Evolutionary conservation across 2,113 vertebrate species (phyloP).

Genomic region (Pseudopipra pipra): DNA sequence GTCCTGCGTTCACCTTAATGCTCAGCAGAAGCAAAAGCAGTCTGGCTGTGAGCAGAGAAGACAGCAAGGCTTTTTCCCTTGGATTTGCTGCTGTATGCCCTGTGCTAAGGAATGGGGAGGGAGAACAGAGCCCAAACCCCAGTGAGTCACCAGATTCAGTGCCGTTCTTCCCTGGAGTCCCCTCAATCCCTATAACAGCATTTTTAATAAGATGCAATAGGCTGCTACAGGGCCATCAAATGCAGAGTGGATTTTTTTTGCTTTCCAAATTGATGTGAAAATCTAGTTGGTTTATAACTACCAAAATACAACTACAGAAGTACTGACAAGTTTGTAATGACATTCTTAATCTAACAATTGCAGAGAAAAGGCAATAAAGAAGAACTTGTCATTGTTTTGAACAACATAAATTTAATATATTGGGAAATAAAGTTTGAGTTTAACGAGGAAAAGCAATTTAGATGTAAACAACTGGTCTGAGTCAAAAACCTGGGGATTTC

Average conservation of each 20-base stretch:
- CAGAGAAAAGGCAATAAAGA: slow-evolving; percentile 50
- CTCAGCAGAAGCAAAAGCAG: background rate
- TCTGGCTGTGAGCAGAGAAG: too few species aligned
- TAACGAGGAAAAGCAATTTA: slow-evolving; percentile 63
- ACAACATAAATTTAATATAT: slow-evolving; percentile 46
- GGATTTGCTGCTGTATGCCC: background rate
- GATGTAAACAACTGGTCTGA: slow-evolving; percentile 36
- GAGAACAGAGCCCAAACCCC: background rate
- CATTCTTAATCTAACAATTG: slow-evolving; percentile 65
- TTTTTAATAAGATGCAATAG: background rate
- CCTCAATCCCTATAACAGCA: rapidly evolving
- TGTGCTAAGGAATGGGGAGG: rapidly evolving
- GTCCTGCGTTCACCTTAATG: background rate
- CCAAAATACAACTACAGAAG: background rate
- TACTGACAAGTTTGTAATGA: slow-evolving; percentile 43
- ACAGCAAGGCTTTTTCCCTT: rapidly evolving
- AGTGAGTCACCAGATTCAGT: rapidly evolving
- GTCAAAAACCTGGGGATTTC: slow-evolving; percentile 26
- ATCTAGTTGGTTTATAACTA: background rate
- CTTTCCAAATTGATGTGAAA: slow-evolving; percentile 7
- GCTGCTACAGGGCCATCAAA: background rate
- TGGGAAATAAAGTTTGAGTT: slow-evolving; percentile 51
- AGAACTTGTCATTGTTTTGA: slow-evolving; percentile 41
- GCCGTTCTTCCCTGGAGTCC: background rate
- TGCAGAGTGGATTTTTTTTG: background rate